phyloP scores from a whole-genome alignment of 2,888 invertebrate species.

The Myopa testacea region DNA sequence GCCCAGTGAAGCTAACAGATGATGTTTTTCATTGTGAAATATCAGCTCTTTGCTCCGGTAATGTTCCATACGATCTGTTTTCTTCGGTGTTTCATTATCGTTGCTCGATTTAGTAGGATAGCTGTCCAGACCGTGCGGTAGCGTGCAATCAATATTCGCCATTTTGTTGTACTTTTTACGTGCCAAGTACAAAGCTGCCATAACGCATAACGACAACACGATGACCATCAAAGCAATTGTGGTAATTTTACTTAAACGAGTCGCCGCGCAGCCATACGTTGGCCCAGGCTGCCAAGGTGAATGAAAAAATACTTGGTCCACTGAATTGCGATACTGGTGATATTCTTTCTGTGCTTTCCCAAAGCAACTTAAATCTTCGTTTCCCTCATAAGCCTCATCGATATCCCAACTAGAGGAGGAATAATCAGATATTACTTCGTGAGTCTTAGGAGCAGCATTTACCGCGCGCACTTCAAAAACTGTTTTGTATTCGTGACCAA shows the following conservation, averaged over 20 bases:
- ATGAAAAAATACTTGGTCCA: slow-evolving; percentile 51
- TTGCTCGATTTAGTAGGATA: slow-evolving; percentile 51
- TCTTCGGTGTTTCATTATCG: slow-evolving; percentile 44
- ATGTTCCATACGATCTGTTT: slow-evolving; percentile 21
- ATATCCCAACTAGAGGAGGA: slow-evolving; percentile 2
- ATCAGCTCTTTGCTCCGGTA: slow-evolving; percentile 49
- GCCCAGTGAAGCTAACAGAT: slow-evolving; percentile 49
- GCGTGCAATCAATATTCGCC: slow-evolving; percentile 60
- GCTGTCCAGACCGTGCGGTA: slow-evolving; percentile 61
- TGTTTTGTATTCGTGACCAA: slow-evolving; percentile 51
- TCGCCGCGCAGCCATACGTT: slow-evolving; percentile 49
- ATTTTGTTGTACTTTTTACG: slow-evolving; percentile 61
- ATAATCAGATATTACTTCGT: slow-evolving; percentile 32
- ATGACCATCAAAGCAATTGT: slow-evolving; percentile 48
- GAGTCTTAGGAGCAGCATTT: slow-evolving; percentile 53
- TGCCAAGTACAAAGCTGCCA: slow-evolving; percentile 50
- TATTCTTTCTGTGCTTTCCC: slow-evolving; percentile 28
- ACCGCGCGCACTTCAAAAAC: slow-evolving; percentile 62
- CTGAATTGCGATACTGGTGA: slow-evolving; percentile 46
- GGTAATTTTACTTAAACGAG: slow-evolving; percentile 50
- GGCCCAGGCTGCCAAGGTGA: slow-evolving; percentile 55
- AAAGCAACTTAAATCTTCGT: slow-evolving; percentile 45
- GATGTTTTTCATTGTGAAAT: slow-evolving; percentile 53
- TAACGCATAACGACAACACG: slow-evolving; percentile 46
- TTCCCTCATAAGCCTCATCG: slow-evolving; percentile 36